A percentile compares a stretch with the other conserved stretches of the same genome.
Conservation (phyloP, 2,797 vertebrate species). For the Streptopelia turtur region DNA sequence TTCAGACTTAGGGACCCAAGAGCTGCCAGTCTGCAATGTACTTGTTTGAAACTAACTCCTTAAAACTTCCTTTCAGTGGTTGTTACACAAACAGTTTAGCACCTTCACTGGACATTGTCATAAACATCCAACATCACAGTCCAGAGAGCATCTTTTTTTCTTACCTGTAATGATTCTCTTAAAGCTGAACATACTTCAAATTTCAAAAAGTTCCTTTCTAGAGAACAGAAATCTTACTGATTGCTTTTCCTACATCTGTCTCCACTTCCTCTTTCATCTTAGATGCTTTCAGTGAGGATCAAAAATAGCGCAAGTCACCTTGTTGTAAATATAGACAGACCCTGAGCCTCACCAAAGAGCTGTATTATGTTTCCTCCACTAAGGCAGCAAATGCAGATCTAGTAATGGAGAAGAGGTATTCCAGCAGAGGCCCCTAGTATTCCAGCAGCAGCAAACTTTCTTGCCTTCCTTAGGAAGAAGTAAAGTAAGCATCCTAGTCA, state of each 20-base stretch:
- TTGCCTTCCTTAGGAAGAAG: background rate
- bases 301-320: background rate
- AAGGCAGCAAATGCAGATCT: background rate
- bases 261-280: background rate
- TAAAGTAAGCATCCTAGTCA: background rate
- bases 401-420: background rate
- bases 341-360: background rate
- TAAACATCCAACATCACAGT: background rate
- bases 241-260: background rate
- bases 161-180: background rate
- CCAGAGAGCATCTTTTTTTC: background rate
- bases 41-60: background rate
- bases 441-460: background rate
- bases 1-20: background rate
- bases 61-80: background rate
- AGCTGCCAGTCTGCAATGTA: background rate
- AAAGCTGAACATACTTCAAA: background rate
- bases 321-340: background rate
- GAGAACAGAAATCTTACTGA: background rate
- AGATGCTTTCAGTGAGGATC: background rate
- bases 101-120: background rate
- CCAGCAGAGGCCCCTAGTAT: background rate
- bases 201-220: background rate
- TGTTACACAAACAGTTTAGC: background rate
- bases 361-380: background rate